Conservation (phyloP, 2,888 invertebrate genomes). For the Zaprionus obscuricornis region DNA sequence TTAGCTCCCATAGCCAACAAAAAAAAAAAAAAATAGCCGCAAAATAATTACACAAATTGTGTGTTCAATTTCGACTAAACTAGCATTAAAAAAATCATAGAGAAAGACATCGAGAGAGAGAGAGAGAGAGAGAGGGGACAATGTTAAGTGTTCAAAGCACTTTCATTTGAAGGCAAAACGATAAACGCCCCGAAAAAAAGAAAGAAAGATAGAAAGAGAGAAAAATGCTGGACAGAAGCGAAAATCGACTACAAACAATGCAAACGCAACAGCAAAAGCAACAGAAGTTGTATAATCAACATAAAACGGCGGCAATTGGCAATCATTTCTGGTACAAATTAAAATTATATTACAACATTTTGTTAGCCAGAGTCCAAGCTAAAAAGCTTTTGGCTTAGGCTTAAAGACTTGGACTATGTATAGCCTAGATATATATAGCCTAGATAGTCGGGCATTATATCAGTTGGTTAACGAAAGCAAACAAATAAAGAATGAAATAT, state of each 20-base stretch:
- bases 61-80: conserved; percentile 42
- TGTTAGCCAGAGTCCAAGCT: conserved; percentile 48
- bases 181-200: conserved; percentile 20
- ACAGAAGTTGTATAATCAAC: conserved; percentile 64
- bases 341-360: conserved; percentile 73
- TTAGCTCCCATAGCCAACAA: too few species aligned
- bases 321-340: conserved; percentile 74
- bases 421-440: too few species aligned
- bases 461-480: conserved; percentile 36
- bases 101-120: too few species aligned
- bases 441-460: conserved; percentile 41
- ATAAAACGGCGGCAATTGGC: conserved; percentile 64
- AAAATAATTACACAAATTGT: conserved; percentile 60
- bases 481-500: conserved; percentile 19
- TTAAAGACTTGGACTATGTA: conserved; percentile 14
- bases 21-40: too few species aligned
- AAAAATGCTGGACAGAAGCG: too few species aligned
- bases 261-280: conserved; percentile 7
- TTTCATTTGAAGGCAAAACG: conserved; percentile 49
- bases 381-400: conserved; percentile 25
- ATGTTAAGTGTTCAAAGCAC: conserved; percentile 49
- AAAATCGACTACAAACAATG: not conserved
- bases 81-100: conserved; percentile 25
- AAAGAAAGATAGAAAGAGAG: not conserved
- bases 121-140: too few species aligned